A percentile compares a stretch with the other conserved stretches of the same genome.
phyloP scores from a whole-genome alignment of 2,113 vertebrate species.

The Morone saxatilis region DNA sequence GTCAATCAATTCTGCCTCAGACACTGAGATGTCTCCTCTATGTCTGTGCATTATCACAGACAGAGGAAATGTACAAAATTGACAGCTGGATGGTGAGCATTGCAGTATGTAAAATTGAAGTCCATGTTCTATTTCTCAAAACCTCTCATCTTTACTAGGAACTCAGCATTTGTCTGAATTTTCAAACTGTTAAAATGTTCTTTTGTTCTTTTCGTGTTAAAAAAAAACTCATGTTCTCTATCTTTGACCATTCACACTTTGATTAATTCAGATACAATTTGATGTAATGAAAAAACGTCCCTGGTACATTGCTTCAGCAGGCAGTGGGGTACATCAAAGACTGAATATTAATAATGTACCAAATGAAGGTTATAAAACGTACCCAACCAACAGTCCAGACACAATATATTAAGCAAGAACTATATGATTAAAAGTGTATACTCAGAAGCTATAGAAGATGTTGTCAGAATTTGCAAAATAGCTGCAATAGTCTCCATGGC shows the following conservation, averaged over 20 bases:
- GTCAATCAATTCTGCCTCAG: conserved; percentile 5
- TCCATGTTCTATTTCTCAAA: not conserved
- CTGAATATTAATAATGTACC: conserved; percentile 9
- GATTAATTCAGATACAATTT: conserved; percentile 20
- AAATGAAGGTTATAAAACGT: conserved; percentile 4
- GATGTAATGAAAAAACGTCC: conserved; percentile 28
- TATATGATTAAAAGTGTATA: not conserved
- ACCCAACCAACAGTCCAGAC: conserved; percentile 1
- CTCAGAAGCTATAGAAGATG: conserved; percentile 2
- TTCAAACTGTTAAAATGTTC: not conserved
- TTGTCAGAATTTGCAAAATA: not conserved
- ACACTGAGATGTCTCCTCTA: not conserved
- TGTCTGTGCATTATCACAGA: not conserved
- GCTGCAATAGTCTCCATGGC: not conserved
- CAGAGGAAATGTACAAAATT: not conserved
- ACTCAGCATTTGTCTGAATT: not conserved
- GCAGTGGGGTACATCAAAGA: not conserved
- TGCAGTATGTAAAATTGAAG: not conserved
- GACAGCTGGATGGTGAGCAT: not conserved
- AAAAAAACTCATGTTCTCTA: not conserved
- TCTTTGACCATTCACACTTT: conserved; percentile 16
- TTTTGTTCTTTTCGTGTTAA: conserved; percentile 9
- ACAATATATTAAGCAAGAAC: conserved; percentile 13
- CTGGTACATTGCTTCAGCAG: conserved; percentile 6
- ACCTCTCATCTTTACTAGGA: not conserved